Evolutionary conservation across 2,113 vertebrate genomes (phyloP).

Genomic region (Tursiops truncatus): DNA sequence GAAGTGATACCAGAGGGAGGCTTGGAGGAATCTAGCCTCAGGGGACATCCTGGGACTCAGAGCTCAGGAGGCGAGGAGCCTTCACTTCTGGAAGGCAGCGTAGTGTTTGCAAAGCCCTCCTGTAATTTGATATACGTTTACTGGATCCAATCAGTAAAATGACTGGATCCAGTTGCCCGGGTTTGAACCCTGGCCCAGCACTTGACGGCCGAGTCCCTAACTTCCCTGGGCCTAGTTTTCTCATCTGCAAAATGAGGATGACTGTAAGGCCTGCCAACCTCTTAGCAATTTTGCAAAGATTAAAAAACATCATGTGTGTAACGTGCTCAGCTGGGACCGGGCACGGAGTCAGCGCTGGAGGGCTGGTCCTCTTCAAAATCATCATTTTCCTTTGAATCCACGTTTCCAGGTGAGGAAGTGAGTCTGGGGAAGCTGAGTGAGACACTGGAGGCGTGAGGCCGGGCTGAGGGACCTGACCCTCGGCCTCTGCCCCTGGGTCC

Average conservation of each 20-base stretch:
- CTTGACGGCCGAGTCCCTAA: accelerated
- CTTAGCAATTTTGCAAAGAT: accelerated
- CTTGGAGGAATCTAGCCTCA: neutral
- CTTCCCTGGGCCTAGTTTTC: neutral
- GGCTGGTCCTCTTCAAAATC: accelerated
- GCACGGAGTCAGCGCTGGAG: accelerated
- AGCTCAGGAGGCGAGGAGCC: accelerated
- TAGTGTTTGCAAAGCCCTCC: accelerated
- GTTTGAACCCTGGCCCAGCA: too few relatives aligned
- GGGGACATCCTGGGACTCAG: neutral
- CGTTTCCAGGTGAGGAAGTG: accelerated
- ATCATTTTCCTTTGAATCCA: accelerated
- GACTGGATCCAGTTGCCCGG: accelerated
- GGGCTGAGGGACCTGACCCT: neutral
- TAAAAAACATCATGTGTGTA: accelerated
- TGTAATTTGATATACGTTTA: accelerated
- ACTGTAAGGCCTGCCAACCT: accelerated
- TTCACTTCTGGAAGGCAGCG: accelerated
- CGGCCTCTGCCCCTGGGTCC: accelerated
- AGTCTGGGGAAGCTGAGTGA: neutral
- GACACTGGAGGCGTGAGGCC: accelerated
- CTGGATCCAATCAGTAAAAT: neutral
- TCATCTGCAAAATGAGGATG: too few relatives aligned
- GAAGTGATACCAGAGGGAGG: neutral
- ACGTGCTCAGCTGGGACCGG: accelerated